These are phyloP conservation scores for Drosophila nikananu DNA, from an alignment of 1,140 invertebrate genomes.

Conservation along the genomic window DNA sequence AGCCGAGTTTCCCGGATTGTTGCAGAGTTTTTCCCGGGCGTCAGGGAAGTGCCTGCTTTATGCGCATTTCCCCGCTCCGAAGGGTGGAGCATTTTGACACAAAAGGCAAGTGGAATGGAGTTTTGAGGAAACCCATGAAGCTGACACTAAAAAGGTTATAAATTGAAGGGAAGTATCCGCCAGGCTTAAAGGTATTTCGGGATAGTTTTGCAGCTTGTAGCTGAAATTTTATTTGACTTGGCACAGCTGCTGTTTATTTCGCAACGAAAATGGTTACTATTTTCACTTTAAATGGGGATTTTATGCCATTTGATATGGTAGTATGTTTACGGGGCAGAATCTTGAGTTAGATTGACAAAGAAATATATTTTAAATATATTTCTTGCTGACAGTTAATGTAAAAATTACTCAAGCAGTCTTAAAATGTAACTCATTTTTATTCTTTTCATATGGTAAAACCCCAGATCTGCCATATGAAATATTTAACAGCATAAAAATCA, in stretches of 20 bases:
- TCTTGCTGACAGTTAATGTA: too few relatives aligned
- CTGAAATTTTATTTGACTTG: neutral
- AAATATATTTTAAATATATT: neutral
- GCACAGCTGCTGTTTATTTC: neutral
- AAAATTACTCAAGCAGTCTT: too few relatives aligned
- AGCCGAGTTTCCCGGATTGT: slow-evolving; percentile 8
- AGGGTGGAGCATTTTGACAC: neutral
- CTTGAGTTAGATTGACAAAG: neutral
- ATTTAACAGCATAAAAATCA: neutral
- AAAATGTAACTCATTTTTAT: too few relatives aligned
- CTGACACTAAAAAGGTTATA: slow-evolving; percentile 2
- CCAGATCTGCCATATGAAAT: too few relatives aligned
- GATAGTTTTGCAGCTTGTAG: neutral
- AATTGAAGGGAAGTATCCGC: neutral
- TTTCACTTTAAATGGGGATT: too few relatives aligned
- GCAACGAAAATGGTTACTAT: neutral
- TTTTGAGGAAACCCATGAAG: neutral
- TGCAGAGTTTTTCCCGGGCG: neutral
- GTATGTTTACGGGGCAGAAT: neutral
- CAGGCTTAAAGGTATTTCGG: neutral
- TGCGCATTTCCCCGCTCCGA: neutral
- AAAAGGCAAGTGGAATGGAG: neutral
- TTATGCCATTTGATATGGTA: neutral
- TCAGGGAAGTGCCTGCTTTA: neutral
- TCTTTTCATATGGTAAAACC: too few relatives aligned